Evolutionary conservation across 2,113 vertebrate genomes (phyloP), one percentile per base, ranked within the genome.

Genomic region (Myxocyprinus asiaticus): DNA sequence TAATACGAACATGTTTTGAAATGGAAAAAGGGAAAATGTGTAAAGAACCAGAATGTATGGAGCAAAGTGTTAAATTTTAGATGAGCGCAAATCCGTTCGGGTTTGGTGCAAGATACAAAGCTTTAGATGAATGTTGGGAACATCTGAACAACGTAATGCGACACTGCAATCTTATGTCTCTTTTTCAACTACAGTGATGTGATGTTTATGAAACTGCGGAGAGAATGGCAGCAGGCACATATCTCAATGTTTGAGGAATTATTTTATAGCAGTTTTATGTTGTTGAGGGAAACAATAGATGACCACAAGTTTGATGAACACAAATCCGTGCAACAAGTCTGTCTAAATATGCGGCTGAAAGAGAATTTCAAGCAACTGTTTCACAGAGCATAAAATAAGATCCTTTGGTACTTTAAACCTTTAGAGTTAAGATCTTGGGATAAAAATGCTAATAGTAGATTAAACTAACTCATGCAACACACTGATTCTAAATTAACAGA

Each of bases 201-300:
- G 51, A 65, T 65, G 14, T 75, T 75, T 33, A 5, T 9, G 10
- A 50, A 75, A 51, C 15, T 75, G 85, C 87, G 86, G 77, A 87
- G 78, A 85, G 86, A 87, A 90, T 87, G 89, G 85, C 86, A 84
- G 84, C 88, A 78, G 89, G 87, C 90, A 86, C 86, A 86, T 87
- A 88, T 88, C 91, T 91, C 82, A 83, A 85, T 85, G 47, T 85
- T 89, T 93, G 93, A 90, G 94, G 93, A 93, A 95, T 95, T 95
- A 95, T 95, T 95, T 95, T 93, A 82, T 82, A 92, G 94, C 95
- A 97, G 95, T 95, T 97, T 97, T 97, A 97, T 97, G 95, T 94
- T 96, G 96, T 97, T 97, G 78, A 85, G 81, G 75, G 8, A 88
- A 93, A 97, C 95, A 97, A 96, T 91, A 94, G 93, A 92, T 91